Base-by-base conservation (phyloP, 2,888 invertebrate genomes). In the Bedellia somnulentella region DNA sequence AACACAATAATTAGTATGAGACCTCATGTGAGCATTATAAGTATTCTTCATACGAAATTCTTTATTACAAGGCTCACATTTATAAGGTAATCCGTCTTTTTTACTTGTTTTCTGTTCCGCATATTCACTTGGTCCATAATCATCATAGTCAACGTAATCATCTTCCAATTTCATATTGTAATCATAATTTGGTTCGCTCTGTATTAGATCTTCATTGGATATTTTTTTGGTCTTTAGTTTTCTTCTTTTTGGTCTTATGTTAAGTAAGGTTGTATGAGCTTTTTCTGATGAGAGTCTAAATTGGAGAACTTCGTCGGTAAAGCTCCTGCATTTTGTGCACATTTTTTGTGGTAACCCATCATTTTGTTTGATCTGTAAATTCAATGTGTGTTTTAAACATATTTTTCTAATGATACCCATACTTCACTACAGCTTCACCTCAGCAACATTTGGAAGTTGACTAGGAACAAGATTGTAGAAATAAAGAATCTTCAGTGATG, bases 41-140 rank as follows among this genome's bases (percentile, higher is more conserved):
- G 71, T 70, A 0, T 66, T 57, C 29, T 63, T 67, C 68, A 71
- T 67, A 0, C 52, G 35, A 31, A 70, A 73, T 40, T 63, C 64
- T 22, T 71, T 73, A 29, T 40, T 46, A 29, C 71, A 73, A 0
- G 46, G 55, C 0, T 24, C 35, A 15, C 71, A 73, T 17, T 57
- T 60, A 37, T 64, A 71, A 0, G 57, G 50, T 0, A 49, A 27
- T 0, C 47, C 43, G 2, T 16, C 30, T 22, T 16, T 10, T 4
- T 17, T 16, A 1, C 13, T 14, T 27, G 26, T 31, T 21, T 5
- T 10, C 15, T 10, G 15, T 17, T 30, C 2, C 16, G 11, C 6
- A 4, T 25, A 6, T 30, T 17, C 3, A 30, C 15, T 25, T 6
- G n/a, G 13, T 25, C 14, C 6, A 13, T 15, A 18, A 14, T 29